phyloP scores from a whole-genome alignment of 2,797 vertebrate genomes.

The Arrhamphus sclerolepis region DNA sequence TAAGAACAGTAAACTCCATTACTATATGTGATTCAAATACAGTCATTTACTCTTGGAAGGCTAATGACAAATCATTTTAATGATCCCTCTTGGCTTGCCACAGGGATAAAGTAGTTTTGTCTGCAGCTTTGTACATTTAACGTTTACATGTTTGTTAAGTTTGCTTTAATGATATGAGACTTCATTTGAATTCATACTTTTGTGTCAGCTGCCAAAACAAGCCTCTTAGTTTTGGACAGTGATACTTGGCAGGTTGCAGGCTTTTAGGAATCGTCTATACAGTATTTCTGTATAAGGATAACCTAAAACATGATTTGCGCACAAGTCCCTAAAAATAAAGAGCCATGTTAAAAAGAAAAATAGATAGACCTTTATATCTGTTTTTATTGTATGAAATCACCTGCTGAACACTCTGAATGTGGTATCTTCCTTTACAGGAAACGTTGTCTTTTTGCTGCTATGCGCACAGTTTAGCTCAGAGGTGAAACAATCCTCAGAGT shows the following conservation, averaged over 20 bases:
- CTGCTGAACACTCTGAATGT: slow-evolving; percentile 13
- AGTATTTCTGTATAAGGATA: too few relatives aligned
- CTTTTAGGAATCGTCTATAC: too few relatives aligned
- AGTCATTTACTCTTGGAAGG: too few relatives aligned
- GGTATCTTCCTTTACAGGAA: not conserved
- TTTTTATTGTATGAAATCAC: not conserved
- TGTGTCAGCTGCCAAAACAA: not conserved
- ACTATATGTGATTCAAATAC: too few relatives aligned
- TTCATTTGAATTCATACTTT: slow-evolving; percentile 3
- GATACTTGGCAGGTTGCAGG: not conserved
- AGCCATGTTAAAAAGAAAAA: not conserved
- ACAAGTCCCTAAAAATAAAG: not conserved
- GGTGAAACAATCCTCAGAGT: slow-evolving; percentile 38
- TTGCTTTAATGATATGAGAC: too few relatives aligned
- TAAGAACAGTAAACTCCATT: too few relatives aligned
- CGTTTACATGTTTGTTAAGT: too few relatives aligned
- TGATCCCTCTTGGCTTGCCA: too few relatives aligned
- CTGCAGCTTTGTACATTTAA: too few relatives aligned
- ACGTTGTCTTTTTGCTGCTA: slow-evolving; percentile 10
- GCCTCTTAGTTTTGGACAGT: not conserved
- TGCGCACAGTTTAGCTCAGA: slow-evolving; percentile 24
- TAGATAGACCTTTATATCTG: not conserved
- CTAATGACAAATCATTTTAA: too few relatives aligned
- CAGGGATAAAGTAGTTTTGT: too few relatives aligned
- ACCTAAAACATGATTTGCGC: not conserved